Conservation (phyloP, 1,140 invertebrate species). For the Neodiprion virginianus region DNA sequence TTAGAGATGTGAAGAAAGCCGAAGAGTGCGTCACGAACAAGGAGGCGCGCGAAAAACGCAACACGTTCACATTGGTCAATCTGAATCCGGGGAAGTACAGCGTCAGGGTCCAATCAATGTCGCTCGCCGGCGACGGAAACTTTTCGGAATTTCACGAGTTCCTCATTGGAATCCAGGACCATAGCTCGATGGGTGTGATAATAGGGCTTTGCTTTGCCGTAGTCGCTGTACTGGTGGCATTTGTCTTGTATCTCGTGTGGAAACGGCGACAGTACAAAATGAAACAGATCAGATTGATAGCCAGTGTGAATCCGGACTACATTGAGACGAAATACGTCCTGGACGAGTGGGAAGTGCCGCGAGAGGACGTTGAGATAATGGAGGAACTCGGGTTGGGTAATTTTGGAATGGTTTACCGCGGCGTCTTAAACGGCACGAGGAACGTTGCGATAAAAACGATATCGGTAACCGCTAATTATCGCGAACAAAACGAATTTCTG, state of each 20-base stretch:
- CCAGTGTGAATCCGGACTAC: slow-evolving; percentile 54
- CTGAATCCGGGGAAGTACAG: slow-evolving; percentile 71
- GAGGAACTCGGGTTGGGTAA: slow-evolving; percentile 72
- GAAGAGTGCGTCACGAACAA: slow-evolving; percentile 35
- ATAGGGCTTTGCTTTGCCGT: slow-evolving; percentile 22
- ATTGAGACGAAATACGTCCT: slow-evolving; percentile 62
- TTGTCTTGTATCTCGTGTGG: slow-evolving; percentile 9
- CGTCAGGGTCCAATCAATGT: slow-evolving; percentile 67
- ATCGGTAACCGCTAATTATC: slow-evolving; percentile 60
- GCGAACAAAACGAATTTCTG: slow-evolving; percentile 68
- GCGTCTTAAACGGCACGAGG: slow-evolving; percentile 51
- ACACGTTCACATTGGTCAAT: slow-evolving; percentile 35
- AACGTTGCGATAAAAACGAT: slow-evolving; percentile 76
- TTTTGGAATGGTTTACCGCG: slow-evolving; percentile 75
- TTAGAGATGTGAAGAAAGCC: slow-evolving; percentile 43
- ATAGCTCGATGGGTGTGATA: slow-evolving; percentile 25
- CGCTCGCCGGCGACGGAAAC: slow-evolving; percentile 67
- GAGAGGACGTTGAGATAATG: slow-evolving; percentile 65
- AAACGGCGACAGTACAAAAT: slow-evolving; percentile 32
- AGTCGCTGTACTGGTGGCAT: neutral
- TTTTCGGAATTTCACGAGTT: slow-evolving; percentile 55
- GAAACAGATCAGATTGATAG: slow-evolving; percentile 45
- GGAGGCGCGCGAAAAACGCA: neutral
- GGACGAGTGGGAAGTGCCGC: slow-evolving; percentile 73
- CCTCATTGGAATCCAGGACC: slow-evolving; percentile 30